Conservation (phyloP, 2,888 invertebrate genomes). For the Lottia scabra region DNA sequence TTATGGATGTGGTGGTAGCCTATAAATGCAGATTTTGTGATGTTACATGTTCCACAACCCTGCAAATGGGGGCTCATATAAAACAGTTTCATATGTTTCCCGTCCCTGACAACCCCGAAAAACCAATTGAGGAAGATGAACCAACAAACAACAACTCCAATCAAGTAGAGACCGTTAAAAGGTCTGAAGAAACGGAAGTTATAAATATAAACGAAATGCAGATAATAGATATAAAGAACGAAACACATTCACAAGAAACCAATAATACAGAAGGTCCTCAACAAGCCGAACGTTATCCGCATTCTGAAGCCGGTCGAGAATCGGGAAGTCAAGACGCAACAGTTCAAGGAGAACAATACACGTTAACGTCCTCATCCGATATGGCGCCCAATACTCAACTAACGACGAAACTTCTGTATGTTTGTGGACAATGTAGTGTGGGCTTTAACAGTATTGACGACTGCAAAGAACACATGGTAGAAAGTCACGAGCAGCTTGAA, state of each 20-base stretch:
- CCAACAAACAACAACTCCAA: neutral
- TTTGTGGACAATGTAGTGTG: conserved; percentile 67
- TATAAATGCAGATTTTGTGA: conserved; percentile 74
- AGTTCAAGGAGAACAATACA: neutral
- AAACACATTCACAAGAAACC: neutral
- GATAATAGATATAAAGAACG: neutral
- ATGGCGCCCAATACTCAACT: neutral
- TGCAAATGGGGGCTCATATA: conserved; percentile 50
- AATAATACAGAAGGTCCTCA: neutral
- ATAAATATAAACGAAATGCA: neutral
- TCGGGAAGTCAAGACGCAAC: neutral
- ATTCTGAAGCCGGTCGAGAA: conserved; percentile 14
- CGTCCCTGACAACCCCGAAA: neutral
- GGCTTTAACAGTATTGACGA: conserved; percentile 64
- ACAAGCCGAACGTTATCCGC: conserved; percentile 5
- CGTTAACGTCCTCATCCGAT: neutral
- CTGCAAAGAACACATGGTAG: conserved; percentile 65
- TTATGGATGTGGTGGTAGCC: conserved; percentile 73
- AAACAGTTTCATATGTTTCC: conserved; percentile 39
- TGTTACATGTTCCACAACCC: conserved; percentile 66
- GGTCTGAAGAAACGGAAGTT: neutral
- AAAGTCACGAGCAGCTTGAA: conserved; percentile 49
- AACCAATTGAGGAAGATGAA: neutral
- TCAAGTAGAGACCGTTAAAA: conserved; percentile 11
- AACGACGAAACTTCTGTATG: conserved; percentile 57